Evolutionary conservation across 2,888 invertebrate species (phyloP), one percentile per base, ranked within the genome.

Genomic region (Apotomis capreana): DNA sequence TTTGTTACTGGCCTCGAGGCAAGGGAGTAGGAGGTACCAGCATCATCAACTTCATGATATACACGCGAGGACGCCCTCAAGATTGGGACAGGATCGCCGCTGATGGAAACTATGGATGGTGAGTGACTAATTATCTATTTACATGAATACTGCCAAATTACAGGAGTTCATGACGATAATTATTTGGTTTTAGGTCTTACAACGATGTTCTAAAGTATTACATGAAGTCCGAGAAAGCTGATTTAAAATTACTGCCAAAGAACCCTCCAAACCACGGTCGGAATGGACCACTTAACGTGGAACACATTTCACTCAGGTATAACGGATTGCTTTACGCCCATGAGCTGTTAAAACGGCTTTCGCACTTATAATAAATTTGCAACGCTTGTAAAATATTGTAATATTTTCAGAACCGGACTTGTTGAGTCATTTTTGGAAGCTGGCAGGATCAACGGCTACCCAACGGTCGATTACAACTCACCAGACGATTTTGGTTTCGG

Each of bases 41-140:
- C 10, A 94, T 96, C 3, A 94, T 96, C 0, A 97, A 97, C 86
- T 96, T 95, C 80, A 95, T 97, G 94, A 92, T 96, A 0, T 96
- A 96, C 81, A 94, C 96, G 0, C 91, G 97, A 49, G 97, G 97
- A 0, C 94, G 95, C 75, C 92, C 90, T 65, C 79, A 78, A 15
- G 95, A 96, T 86, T 96, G 94, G 82, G 95, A 96, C 77, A 81
- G 87, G 12, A 95, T 96, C 95, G 94, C 89, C 44, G 83, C 79
- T 0, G 84, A 92, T 70, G 95, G 95, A 0, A 95, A 95, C 76
- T 80, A 84, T 1, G 95, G 95, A 1, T 96, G 95, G 96, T 89
- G 67, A 65, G 2, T 26, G 15, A 15, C 1, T 15, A 26, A 26
- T 26, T 2, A 26, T 26, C 26, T 26, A 26, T 2, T 26, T 26